phyloP scores from a whole-genome alignment of 2,888 invertebrate species.

The Cerastis rubricosa region DNA sequence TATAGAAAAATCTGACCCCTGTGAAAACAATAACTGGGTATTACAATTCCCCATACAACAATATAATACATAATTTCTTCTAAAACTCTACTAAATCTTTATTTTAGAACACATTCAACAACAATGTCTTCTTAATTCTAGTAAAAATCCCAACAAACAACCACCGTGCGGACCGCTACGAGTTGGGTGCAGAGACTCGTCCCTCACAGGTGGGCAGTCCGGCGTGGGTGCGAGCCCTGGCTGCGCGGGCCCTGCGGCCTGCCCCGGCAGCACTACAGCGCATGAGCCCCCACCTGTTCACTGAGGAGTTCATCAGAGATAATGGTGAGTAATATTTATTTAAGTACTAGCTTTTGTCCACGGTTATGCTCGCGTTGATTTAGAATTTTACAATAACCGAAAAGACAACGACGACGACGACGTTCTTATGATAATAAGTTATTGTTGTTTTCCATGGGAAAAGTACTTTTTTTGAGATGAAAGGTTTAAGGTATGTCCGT shows the following conservation, averaged over 20 bases:
- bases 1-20: background rate
- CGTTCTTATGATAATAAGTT: too few species aligned
- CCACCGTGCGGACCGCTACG: constrained; percentile 88
- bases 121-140: constrained; percentile 55
- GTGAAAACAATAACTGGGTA: background rate
- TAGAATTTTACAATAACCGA: too few species aligned
- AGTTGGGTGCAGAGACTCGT: constrained; percentile 85
- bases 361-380: too few species aligned
- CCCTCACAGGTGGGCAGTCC: constrained; percentile 87
- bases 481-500: too few species aligned
- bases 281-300: constrained; percentile 83
- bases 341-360: too few species aligned
- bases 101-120: background rate
- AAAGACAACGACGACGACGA: too few species aligned
- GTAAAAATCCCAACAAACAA: constrained; percentile 89
- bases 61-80: too few species aligned
- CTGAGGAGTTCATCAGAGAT: constrained; percentile 87
- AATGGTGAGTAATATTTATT: constrained; percentile 75
- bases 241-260: constrained; percentile 82
- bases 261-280: constrained; percentile 79
- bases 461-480: too few species aligned
- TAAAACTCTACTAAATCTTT: background rate
- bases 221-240: constrained; percentile 86
- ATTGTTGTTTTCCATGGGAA: too few species aligned
- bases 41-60: background rate